A percentile compares a stretch with the other conserved stretches of the same genome.
These are phyloP conservation scores for Calidris pygmaea DNA, from an alignment of 2,113 vertebrate genomes.

Conservation along the genomic window DNA sequence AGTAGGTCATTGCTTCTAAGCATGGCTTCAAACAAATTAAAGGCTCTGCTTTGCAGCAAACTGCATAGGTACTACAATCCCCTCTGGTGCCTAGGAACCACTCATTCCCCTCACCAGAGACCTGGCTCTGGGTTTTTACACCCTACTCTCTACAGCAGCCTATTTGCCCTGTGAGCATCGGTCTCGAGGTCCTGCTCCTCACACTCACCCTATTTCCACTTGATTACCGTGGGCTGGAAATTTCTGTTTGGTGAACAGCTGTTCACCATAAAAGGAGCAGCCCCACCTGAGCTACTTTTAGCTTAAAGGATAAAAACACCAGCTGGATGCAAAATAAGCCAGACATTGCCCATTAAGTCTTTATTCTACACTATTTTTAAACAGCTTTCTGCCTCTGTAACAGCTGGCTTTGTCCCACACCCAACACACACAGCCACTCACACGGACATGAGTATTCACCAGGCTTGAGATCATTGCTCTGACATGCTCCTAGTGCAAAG, in stretches of 20 bases:
- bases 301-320: not conserved
- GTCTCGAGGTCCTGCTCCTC: not conserved
- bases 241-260: not conserved
- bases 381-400: not conserved
- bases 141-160: not conserved
- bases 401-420: not conserved
- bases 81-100: not conserved
- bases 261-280: not conserved
- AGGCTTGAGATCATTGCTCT: not conserved
- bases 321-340: not conserved
- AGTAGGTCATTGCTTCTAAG: conserved; percentile 57
- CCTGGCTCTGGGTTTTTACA: not conserved
- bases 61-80: not conserved
- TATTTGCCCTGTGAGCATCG: not conserved
- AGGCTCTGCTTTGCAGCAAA: not conserved
- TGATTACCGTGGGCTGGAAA: not conserved
- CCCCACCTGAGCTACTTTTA: not conserved
- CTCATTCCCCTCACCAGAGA: not conserved
- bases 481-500: not conserved
- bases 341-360: not conserved
- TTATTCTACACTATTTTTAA: not conserved
- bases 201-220: not conserved
- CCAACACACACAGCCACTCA: not conserved
- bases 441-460: accelerated
- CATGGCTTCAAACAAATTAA: conserved; percentile 21